Conservation (phyloP, 2,113 vertebrate genomes). For the Osmerus eperlanus region DNA sequence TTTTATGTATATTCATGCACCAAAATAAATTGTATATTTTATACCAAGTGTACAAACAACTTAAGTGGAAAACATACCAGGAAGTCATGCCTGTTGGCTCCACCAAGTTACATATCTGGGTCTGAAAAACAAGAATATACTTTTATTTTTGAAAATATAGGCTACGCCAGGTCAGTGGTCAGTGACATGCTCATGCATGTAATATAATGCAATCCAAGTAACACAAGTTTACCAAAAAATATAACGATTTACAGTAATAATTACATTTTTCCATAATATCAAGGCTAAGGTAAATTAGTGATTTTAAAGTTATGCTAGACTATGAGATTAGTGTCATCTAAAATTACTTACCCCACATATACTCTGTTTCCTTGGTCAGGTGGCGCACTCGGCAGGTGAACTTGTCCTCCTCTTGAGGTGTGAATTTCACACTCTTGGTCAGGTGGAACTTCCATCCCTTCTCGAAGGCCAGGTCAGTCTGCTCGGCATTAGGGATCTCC, state of each 20-base stretch:
- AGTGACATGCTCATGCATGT: neutral
- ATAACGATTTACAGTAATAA: too few species aligned
- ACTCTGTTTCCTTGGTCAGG: fast-evolving
- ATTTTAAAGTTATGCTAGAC: neutral
- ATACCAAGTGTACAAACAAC: neutral
- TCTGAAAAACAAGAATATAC: constrained; percentile 43
- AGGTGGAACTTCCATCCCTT: constrained; percentile 80
- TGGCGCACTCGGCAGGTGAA: constrained; percentile 71
- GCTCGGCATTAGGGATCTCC: fast-evolving
- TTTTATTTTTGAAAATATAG: too few species aligned
- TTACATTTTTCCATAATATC: too few species aligned
- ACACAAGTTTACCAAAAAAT: too few species aligned
- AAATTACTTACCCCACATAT: constrained; percentile 72
- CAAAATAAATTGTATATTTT: too few species aligned
- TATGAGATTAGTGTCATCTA: neutral
- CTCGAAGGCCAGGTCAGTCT: constrained; percentile 79
- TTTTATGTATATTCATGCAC: too few species aligned
- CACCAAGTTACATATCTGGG: constrained; percentile 60
- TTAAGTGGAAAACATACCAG: neutral
- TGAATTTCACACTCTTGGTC: constrained; percentile 49
- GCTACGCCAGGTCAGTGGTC: neutral
- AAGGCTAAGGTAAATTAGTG: neutral
- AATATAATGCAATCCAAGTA: neutral
- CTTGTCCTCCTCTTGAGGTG: fast-evolving
- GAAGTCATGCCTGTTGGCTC: neutral